Evolutionary conservation across 2,113 vertebrate species (phyloP), one percentile per base, ranked within the genome.

Genomic region (Orthonyx spaldingii): DNA sequence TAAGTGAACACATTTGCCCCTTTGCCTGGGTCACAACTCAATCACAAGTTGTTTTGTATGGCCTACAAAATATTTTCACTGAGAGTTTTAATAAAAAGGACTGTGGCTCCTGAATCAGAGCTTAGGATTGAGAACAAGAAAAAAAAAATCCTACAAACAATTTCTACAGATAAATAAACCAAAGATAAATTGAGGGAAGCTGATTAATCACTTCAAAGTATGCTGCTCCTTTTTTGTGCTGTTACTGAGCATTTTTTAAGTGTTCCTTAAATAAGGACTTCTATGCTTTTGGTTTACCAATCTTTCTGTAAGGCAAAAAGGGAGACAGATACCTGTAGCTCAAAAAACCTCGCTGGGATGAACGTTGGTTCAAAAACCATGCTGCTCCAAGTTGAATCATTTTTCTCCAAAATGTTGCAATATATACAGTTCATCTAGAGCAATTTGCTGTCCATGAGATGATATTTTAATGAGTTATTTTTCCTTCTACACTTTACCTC

Each of bases 151-250:
- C 71, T 39, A 83, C 59, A 61, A 80, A 72, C 24, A 30, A 75
- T 41, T 86, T 44, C 30, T 60, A 33, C 65, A 74, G 70, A 72
- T 37, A 87, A 64, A 56, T 27, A 78, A 23, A 60, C 28, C 12
- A n/a, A 89, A 87, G 63, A 89, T 39, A 87, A 61, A 83, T 22
- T 55, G 65, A 27, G 46, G 70, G 69, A 94, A 82, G 65, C 53
- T 83, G 55, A 82, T 82, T 76, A 78, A 69, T 64, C n/a, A 42
- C 55, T 83, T 68, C 6, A 55, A 85, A 91, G 60, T 33, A 49
- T 10, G 21, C 21, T 78, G 56, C 16, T 84, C 9, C 3, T 41
- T 42, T 83, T 84, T 69, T 59, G 35, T 52, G 84, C 64, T 53
- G n/a, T 23, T 53, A 87, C 22, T 24, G 77, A 81, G 23, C n/a